Evolutionary conservation across 2,888 invertebrate genomes (phyloP).

Genomic region (Polia nebulosa): DNA sequence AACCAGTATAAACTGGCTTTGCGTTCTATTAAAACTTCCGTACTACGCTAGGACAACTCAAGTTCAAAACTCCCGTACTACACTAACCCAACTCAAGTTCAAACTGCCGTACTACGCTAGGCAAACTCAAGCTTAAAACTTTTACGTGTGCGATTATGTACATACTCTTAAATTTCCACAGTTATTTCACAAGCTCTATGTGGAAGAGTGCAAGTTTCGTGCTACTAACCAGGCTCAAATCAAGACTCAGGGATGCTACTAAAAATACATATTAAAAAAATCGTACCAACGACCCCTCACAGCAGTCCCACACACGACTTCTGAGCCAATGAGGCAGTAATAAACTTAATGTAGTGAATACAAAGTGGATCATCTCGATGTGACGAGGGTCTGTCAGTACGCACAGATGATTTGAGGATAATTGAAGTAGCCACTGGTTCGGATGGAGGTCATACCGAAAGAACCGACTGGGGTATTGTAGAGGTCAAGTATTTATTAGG

Average conservation of each 20-base stretch:
- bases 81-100: no score
- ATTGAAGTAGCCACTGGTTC: slow-evolving; percentile 12
- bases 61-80: no score
- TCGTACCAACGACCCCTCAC: neutral
- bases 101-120: no score
- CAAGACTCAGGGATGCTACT: neutral
- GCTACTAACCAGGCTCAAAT: no score
- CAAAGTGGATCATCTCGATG: slow-evolving; percentile 24
- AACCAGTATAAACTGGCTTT: no score
- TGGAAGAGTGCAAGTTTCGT: no score
- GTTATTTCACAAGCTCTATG: no score
- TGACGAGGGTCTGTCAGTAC: slow-evolving; percentile 49
- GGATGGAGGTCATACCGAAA: neutral
- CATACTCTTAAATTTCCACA: no score
- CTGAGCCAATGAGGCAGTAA: neutral
- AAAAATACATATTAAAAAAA: neutral
- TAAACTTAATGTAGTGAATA: slow-evolving; percentile 53
- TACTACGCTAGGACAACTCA: no score
- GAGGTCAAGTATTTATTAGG: neutral
- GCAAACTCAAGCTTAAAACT: no score
- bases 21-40: no score
- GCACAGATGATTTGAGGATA: slow-evolving; percentile 8
- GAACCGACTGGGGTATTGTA: neutral
- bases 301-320: neutral
- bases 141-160: no score